Base-by-base conservation (phyloP, 2,888 invertebrate species). In the Ophonus ardosiacus region DNA sequence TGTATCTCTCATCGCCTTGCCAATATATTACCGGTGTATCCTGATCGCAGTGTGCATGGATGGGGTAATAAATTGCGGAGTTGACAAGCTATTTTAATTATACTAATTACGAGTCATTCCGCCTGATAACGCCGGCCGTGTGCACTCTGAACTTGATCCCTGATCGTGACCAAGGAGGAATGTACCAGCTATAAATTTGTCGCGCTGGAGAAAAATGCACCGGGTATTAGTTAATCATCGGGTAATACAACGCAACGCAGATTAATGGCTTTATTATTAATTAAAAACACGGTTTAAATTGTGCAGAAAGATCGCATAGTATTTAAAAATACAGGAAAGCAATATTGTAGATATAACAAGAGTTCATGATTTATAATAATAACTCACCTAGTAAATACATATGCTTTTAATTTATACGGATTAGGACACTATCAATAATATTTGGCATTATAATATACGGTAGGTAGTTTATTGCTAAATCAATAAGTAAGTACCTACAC, bases 41-140 rank as follows among this genome's bases (percentile, higher is more conserved):
- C 31, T 31, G 31, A 51, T 51, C 43, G 43, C 43, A 51, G 10
- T 51, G 43, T 13, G 43, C 43, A 43, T 18, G 15, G 71, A 74
- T 74, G 40, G 71, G 76, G 83, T 83, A 83, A 84, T 84, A 84
- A 84, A 84, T 84, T 79, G 68, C 78, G 24, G 63, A 79, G 84
- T 84, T 84, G 84, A 84, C 84, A 84, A 84, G 84, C 78, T 84
- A 84, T 84, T 84, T 84, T 84, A 84, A 84, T 84, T 84, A 84
- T 84, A 84, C 84, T 84, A 84, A 84, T 84, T 84, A 84, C 84
- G 79, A 79, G 76, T 84, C 84, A 84, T 84, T 84, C 78, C 78
- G 65, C 79, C 71, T 43, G 84, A 84, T 84, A 84, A 84, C 84
- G 78, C 65, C 43, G 43, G 10, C 43, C 10, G 10, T 51, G 43